Conservation (phyloP, 2,113 vertebrate species). For the Upupa epops region DNA sequence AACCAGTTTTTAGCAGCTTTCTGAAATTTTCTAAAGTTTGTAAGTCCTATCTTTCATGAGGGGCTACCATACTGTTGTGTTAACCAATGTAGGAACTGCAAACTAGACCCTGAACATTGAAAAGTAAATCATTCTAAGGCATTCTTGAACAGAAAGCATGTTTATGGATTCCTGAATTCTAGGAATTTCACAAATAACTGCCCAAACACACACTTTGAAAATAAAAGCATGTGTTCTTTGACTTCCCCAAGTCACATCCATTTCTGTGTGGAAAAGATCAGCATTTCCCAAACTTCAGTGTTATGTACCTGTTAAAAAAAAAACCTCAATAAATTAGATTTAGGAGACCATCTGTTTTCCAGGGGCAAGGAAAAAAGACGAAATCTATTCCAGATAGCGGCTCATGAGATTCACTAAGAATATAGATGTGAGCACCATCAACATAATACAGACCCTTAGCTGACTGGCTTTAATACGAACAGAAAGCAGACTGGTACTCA, state of each 20-base stretch:
- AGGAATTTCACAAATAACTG: constrained; percentile 40
- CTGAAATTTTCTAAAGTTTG: background rate
- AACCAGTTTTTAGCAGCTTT: background rate
- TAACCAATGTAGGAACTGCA: background rate
- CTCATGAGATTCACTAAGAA: background rate
- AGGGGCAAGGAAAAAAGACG: background rate
- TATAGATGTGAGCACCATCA: background rate
- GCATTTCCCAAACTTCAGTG: background rate
- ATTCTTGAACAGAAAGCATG: constrained; percentile 25
- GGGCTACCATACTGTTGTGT: background rate
- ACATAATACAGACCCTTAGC: background rate
- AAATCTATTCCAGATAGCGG: background rate
- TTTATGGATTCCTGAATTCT: constrained; percentile 17
- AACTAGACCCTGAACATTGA: background rate
- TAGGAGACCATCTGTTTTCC: background rate
- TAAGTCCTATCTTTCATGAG: background rate
- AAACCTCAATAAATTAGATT: background rate
- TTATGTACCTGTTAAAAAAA: background rate
- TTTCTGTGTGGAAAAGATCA: background rate
- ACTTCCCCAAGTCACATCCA: background rate
- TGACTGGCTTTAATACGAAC: background rate
- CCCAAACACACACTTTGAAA: background rate
- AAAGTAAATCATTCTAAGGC: background rate
- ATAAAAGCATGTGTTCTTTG: background rate
- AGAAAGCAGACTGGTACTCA: background rate